Base-by-base conservation (phyloP, 2,797 vertebrate genomes). In the Gallirallus australis region DNA sequence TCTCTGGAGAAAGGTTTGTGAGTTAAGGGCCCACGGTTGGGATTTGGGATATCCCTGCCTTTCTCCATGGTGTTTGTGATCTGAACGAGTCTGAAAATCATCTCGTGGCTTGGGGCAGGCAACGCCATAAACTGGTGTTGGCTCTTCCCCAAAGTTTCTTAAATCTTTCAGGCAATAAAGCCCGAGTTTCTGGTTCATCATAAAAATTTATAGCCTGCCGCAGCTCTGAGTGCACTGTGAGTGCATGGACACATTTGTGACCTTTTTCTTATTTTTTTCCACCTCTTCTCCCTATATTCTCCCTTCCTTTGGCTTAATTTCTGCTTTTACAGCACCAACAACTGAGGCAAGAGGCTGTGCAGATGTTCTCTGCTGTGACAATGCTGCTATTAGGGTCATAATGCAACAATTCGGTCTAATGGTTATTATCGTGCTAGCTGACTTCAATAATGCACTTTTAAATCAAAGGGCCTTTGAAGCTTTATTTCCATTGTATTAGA, bases 391-490 rank as follows among this genome's bases (percentile, higher is more conserved):
- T 87, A 85, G 56, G 93, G 94, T 96, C 95, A 96, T 19, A 90
- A 94, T 71, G 68, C 78, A 94, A 90, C 90, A 93, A 57, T 94
- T 95, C 19, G 40, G 81, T 94, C 95, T 97, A 94, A 90, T 72
- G 69, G 89, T 42, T 91, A 75, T 89, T 91, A 65, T 50, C 57
- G 66, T 53, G 70, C 61, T 39, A 86, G 66, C 94, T 96, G 78
- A 89, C 61, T 50, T 88, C 64, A 94, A 60, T 27, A 89, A 91
- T 37, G 59, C 35, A 76, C 89, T 94, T 96, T 69, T 68, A 93
- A 96, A 97, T 89, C 94, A 95, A 97, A 97, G 94, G 66, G 39
- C 72, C 82, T 96, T 96, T 95, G 94, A 82, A 76, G 78, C 78
- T 85, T 86, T 87, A 61, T 97, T 95, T 95, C 90, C 88, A 92